Evolutionary conservation across 2,888 invertebrate species (phyloP).

Genomic region (Metacarcinus magister): DNA sequence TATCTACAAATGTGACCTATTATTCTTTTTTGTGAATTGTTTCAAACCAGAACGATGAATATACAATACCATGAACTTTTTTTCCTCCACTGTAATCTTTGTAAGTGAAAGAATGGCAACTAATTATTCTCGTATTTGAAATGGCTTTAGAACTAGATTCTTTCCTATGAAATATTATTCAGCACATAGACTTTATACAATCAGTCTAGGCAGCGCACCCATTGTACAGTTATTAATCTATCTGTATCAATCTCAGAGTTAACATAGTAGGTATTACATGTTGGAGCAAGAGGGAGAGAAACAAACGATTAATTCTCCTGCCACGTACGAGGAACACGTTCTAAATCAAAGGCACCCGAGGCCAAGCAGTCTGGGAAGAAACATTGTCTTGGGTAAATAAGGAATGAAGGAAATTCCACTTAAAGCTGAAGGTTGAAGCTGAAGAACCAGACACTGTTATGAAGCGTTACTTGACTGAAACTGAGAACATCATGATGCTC

Average conservation of each 20-base stretch:
- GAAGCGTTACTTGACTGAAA: not conserved
- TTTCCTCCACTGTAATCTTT: not conserved
- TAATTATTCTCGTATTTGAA: not conserved
- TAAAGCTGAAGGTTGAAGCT: not conserved
- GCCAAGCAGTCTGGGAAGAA: not conserved
- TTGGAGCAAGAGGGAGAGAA: not conserved
- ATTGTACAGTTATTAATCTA: not conserved
- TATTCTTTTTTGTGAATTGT: not conserved
- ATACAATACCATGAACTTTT: not conserved
- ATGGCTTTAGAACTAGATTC: not conserved
- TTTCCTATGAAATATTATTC: not conserved
- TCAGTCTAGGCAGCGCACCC: not conserved
- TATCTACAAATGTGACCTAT: not conserved
- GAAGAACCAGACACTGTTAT: not conserved
- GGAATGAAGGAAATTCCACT: not conserved
- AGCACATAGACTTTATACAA: not conserved
- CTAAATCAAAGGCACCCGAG: not conserved
- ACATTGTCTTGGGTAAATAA: not conserved
- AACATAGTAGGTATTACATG: not conserved
- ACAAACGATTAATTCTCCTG: not conserved
- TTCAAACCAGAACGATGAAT: not conserved
- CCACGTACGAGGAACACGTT: not conserved
- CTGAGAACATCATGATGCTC: not conserved
- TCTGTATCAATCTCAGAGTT: not conserved
- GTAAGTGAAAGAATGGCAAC: not conserved